Evolutionary conservation across 2,888 invertebrate genomes (phyloP).

Genomic region (Caenorhabditis sp.): DNA sequence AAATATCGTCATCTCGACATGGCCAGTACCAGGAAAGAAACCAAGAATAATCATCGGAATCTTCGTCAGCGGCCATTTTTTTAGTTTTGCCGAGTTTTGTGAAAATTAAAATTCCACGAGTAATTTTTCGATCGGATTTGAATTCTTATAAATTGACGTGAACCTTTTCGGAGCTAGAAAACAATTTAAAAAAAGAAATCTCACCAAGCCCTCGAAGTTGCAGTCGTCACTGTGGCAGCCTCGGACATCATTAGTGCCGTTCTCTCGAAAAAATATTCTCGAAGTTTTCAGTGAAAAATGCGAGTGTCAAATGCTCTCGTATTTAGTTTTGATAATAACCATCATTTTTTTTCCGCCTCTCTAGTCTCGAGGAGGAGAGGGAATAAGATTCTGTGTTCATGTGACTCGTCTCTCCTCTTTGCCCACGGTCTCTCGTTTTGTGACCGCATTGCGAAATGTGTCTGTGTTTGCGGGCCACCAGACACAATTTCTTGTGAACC

Average conservation of each 20-base stretch:
- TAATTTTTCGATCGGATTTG: background rate
- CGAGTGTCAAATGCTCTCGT: constrained; percentile 27
- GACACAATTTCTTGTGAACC: constrained; percentile 33
- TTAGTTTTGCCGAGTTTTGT: background rate
- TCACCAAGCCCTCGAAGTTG: constrained; percentile 32
- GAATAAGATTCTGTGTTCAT: constrained; percentile 38
- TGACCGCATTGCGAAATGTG: constrained; percentile 53
- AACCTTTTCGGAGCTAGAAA: background rate
- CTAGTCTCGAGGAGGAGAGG: background rate
- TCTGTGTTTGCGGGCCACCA: constrained; percentile 12
- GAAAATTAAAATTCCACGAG: background rate
- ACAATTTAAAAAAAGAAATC: constrained; percentile 25
- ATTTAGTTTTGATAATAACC: background rate
- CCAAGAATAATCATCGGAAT: constrained; percentile 13
- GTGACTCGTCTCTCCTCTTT: constrained; percentile 22
- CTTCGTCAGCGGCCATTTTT: background rate
- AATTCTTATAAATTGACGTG: background rate
- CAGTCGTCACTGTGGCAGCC: constrained; percentile 2
- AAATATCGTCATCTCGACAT: constrained; percentile 27
- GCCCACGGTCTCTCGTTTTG: constrained; percentile 27
- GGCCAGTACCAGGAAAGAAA: constrained; percentile 20
- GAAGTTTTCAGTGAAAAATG: background rate
- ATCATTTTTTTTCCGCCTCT: background rate
- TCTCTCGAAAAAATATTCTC: background rate
- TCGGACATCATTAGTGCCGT: constrained; percentile 37